phyloP scores from a whole-genome alignment of 2,888 invertebrate genomes.

The Dorcus hopei region DNA sequence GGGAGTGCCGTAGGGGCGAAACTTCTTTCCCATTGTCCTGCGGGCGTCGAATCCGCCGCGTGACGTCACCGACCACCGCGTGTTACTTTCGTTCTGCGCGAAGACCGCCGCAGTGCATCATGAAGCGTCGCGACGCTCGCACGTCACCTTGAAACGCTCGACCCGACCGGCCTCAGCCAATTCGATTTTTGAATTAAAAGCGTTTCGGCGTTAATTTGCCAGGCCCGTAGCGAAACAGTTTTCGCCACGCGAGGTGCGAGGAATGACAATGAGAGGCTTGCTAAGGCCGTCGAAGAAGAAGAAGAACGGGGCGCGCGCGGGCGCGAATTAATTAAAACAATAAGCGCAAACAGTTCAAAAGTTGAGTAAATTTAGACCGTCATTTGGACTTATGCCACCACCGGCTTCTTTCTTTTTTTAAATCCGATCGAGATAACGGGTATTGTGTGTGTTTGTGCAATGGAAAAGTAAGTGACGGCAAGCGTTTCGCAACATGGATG shows the following conservation, averaged over 20 bases:
- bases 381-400: constrained; percentile 13
- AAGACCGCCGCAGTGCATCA: constrained; percentile 17
- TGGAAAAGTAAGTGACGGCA: constrained; percentile 7
- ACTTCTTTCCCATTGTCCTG: constrained; percentile 8
- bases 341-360: background rate
- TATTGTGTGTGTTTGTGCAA: constrained; percentile 10
- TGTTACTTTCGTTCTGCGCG: constrained; percentile 13
- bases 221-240: no score
- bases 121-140: constrained; percentile 4
- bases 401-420: constrained; percentile 6
- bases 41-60: constrained; percentile 11
- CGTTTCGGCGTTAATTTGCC: no score
- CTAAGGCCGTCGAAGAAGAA: no score
- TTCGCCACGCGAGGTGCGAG: no score
- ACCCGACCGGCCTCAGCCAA: no score
- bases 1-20: background rate
- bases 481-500: background rate
- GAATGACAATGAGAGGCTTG: no score
- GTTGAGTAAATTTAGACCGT: constrained; percentile 9
- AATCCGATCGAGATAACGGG: constrained; percentile 7
- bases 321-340: no score
- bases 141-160: background rate
- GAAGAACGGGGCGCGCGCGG: no score
- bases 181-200: no score
- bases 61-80: constrained; percentile 24